Percentiles rank a stretch among this genome's conserved stretches.
Conservation (phyloP, 37 sponge, comb jelly and placozoan genomes). For the Cladorhizidae sp. region DNA sequence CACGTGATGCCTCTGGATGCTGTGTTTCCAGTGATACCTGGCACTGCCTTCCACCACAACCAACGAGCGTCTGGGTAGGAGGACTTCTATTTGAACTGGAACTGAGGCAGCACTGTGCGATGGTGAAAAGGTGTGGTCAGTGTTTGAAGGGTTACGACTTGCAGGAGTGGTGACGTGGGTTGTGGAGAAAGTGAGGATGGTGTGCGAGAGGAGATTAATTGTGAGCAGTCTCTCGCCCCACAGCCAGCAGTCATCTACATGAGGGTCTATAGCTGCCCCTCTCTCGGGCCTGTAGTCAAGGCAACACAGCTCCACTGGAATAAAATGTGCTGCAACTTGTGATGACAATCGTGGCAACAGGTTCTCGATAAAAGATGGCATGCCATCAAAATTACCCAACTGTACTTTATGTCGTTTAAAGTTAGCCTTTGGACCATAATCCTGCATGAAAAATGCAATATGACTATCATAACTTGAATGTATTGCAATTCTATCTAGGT, state of each 20-base stretch:
- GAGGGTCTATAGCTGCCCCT: slow-evolving; percentile 93
- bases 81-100: slow-evolving; percentile 51
- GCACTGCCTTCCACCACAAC: slow-evolving; percentile 78
- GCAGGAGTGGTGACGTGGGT: too few species aligned
- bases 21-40: slow-evolving; percentile 86
- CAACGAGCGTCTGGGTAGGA: slow-evolving; percentile 77
- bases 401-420: slow-evolving; percentile 91
- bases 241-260: slow-evolving; percentile 93
- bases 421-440: slow-evolving; percentile 96
- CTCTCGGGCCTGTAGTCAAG: slow-evolving; percentile 82
- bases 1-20: slow-evolving; percentile 80
- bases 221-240: slow-evolving; percentile 96
- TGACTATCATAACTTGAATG: not conserved
- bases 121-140: slow-evolving; percentile 8
- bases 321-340: slow-evolving; percentile 40
- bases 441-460: slow-evolving; percentile 50
- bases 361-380: slow-evolving; percentile 71
- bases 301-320: slow-evolving; percentile 95
- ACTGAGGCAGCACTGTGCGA: not conserved
- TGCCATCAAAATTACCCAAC: slow-evolving; percentile 81
- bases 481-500: too few species aligned
- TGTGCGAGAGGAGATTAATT: slow-evolving; percentile 85
- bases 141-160: not conserved
- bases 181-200: slow-evolving; percentile 79
- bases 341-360: slow-evolving; percentile 53